Conservation (phyloP, 2,888 invertebrate genomes). For the Epistrophella euchroma region DNA sequence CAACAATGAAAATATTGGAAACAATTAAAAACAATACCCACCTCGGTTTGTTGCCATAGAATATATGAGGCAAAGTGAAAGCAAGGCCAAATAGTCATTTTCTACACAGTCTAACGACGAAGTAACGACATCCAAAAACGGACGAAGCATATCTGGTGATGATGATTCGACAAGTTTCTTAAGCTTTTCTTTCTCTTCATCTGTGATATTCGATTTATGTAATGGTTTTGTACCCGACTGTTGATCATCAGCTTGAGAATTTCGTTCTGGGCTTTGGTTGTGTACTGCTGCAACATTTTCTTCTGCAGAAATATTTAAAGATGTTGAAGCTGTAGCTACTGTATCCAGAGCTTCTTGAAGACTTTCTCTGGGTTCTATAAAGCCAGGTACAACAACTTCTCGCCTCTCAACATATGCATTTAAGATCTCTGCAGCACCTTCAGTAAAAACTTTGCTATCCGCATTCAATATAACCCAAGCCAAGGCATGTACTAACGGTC, state of each 20-base stretch:
- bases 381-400: conserved; percentile 86
- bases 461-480: conserved; percentile 95
- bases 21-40: conserved; percentile 82
- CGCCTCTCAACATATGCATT: conserved; percentile 87
- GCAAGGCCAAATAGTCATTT: conserved; percentile 97
- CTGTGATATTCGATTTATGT: conserved; percentile 91
- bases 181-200: conserved; percentile 94
- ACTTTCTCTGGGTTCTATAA: conserved; percentile 89
- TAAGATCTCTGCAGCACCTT: conserved; percentile 88
- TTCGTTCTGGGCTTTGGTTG: conserved; percentile 58
- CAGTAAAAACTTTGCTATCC: conserved; percentile 89
- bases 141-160: conserved; percentile 80
- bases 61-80: conserved; percentile 95
- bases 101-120: conserved; percentile 94
- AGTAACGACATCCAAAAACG: conserved; percentile 95
- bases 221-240: conserved; percentile 18
- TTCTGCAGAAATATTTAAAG: conserved; percentile 46
- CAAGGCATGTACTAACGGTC: conserved; percentile 94
- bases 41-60: conserved; percentile 97
- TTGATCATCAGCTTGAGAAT: conserved; percentile 69
- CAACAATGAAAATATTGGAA: conserved; percentile 39
- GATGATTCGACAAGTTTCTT: conserved; percentile 79
- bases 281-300: conserved; percentile 72
- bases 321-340: conserved; percentile 78
- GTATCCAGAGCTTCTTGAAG: conserved; percentile 90